These are phyloP conservation scores for Xiphorhynchus erythropygius DNA, from an alignment of 2,797 vertebrate species.

Conservation along the genomic window DNA sequence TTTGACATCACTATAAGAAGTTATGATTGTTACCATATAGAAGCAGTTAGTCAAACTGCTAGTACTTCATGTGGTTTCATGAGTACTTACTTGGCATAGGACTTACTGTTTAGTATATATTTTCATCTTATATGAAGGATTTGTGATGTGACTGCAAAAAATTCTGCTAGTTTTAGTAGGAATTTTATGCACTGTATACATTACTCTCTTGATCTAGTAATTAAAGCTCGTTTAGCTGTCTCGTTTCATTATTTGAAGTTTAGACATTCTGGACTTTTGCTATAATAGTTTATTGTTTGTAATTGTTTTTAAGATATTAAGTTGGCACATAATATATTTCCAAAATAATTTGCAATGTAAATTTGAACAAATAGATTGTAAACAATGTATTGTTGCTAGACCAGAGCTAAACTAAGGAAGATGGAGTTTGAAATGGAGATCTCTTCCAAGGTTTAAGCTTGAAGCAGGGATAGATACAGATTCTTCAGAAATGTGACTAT, in stretches of 20 bases:
- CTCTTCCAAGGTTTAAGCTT: background rate
- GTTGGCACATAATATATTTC: background rate
- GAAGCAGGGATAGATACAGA: background rate
- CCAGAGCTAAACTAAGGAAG: background rate
- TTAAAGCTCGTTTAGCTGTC: background rate
- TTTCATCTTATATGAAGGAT: background rate
- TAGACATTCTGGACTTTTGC: background rate
- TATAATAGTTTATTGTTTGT: background rate
- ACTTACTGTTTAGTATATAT: background rate
- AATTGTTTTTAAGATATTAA: background rate
- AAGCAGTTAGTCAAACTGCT: background rate
- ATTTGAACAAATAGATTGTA: background rate
- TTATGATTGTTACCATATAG: background rate
- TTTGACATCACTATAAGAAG: background rate
- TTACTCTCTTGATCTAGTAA: background rate
- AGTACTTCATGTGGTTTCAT: background rate
- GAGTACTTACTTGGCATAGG: background rate
- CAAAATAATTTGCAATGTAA: background rate
- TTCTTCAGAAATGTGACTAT: background rate
- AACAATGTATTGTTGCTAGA: background rate
- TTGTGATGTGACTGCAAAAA: slow-evolving; percentile 10
- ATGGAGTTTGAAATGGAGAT: background rate
- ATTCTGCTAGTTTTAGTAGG: background rate
- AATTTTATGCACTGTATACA: background rate
- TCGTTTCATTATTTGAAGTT: background rate